phyloP scores from a whole-genome alignment of 2,797 vertebrate species.

The Microctenopoma stevenorrisi region DNA sequence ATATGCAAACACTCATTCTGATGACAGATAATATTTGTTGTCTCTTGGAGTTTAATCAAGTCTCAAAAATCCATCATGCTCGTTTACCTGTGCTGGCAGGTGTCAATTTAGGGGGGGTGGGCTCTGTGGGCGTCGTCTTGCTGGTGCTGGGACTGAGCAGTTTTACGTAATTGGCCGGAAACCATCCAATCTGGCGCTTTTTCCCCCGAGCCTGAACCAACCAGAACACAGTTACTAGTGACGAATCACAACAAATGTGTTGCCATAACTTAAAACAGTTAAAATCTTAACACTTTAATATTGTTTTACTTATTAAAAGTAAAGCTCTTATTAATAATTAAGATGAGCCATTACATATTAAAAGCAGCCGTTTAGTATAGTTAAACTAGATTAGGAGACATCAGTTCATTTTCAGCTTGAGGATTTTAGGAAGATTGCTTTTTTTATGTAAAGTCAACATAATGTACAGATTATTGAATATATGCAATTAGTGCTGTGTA shows the following conservation, averaged over 20 bases:
- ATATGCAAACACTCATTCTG: too few species aligned
- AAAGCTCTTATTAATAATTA: too few species aligned
- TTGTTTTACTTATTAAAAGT: too few species aligned
- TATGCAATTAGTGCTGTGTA: conserved; percentile 48
- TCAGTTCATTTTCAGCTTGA: not conserved
- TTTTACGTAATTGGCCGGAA: conserved; percentile 98
- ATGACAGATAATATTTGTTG: too few species aligned
- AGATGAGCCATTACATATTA: too few species aligned
- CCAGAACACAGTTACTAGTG: not conserved
- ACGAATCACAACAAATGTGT: too few species aligned
- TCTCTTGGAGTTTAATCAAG: too few species aligned
- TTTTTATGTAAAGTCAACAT: not conserved
- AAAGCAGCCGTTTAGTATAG: not conserved
- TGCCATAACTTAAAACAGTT: too few species aligned
- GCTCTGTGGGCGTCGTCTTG: conserved; percentile 96
- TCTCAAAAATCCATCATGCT: too few species aligned
- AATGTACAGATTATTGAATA: not conserved
- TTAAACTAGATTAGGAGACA: not conserved
- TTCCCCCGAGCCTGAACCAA: conserved; percentile 92
- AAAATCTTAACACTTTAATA: too few species aligned
- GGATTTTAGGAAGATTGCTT: not conserved
- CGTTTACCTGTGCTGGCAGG: conserved; percentile 71
- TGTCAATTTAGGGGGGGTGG: conserved; percentile 86
- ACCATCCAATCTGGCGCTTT: conserved; percentile 98
- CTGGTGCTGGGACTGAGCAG: conserved; percentile 96